Evolutionary conservation across 2,113 vertebrate species (phyloP), one percentile per base, ranked within the genome.

Genomic region (Tachysurus fulvidraco): DNA sequence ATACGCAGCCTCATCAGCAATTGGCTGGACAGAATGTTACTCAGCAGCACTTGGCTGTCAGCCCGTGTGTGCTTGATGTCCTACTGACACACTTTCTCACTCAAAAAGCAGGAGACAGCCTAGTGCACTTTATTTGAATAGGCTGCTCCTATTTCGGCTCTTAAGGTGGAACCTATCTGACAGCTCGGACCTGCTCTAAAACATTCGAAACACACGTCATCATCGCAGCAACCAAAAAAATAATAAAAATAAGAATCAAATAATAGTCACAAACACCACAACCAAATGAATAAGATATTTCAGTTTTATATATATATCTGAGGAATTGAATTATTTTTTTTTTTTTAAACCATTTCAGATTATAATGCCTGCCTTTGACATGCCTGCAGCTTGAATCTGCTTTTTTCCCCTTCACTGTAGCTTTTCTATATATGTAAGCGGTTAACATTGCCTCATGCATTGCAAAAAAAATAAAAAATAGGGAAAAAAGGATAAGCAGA

Each of bases 41-140:
- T 94, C 87, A 0, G 41, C 21, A 21, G 60, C 83, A 82, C 87
- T 84, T 93, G 93, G 93, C 92, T 93, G 92, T 93, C 91, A 93
- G 93, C 92, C 94, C 91, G 93, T 93, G 91, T 94, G 93, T 91
- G 93, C 85, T 83, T 89, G 91, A 92, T 96, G 95, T 95, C 95
- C 95, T 91, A 96, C 95, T 95, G 95, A 96, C 95, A 96, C 93
- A 96, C 93, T 95, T 96, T 96, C 93, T 89, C 93, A 94, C 83
- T 93, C 90, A 92, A 82, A 88, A 90, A 80, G 83, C 91, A 91
- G 87, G 85, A 19, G 83, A 71, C 30, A 81, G 69, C 52, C 83
- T 23, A 67, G 89, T 73, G 82, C 80, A 85, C 50, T 64, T 44
- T 2, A 88, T 89, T 84, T 87, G 73, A 81, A 89, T 60, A 90